Evolutionary conservation across 2,888 invertebrate species (phyloP), one percentile per base, ranked within the genome.

Genomic region (Phortica okadai): DNA sequence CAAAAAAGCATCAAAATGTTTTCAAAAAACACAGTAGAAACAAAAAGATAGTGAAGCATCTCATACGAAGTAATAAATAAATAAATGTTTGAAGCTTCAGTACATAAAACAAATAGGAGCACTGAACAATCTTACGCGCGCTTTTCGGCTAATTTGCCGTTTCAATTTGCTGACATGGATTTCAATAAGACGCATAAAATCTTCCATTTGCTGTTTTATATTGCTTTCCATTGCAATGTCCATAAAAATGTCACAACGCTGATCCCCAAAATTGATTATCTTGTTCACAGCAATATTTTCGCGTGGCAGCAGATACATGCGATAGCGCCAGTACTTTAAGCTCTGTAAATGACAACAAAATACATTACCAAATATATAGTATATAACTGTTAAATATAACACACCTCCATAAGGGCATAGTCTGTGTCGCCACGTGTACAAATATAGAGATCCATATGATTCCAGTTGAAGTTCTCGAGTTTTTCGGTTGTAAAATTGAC

Each of bases 381-480:
- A 10, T 21, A 25, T 1, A 14, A 59, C 1, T 74, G 16, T 59
- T 21, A 70, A 54, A 25, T 21, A 33, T 41, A 7, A 83, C 87
- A 90, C 91, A 97, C 97, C 93, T 98, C 97, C 79, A 95, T 95
- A 44, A 98, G 92, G 45, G 95, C 94, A 92, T 97, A 98, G 90
- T 98, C 98, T 0, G 96, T 96, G 89, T 98, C 98, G 0, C 98
- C 98, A 78, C 97, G 93, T 0, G 97, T 97, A 89, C 98, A 98
- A 81, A 99, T 97, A 90, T 98, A 99, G 91, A 98, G 97, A 92
- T 99, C 99, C 92, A 99, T 94, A 89, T 98, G 97, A 92, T 98
- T 99, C 99, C 99, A 99, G 92, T 97, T 98, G 90, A 97, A 99
- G 84, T 96, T 97, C 92, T 99, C 99, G 74, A 98, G 92, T 89